Evolutionary conservation across 2,113 vertebrate genomes (phyloP), one percentile per base, ranked within the genome.

Genomic region (Lepus timidus): DNA sequence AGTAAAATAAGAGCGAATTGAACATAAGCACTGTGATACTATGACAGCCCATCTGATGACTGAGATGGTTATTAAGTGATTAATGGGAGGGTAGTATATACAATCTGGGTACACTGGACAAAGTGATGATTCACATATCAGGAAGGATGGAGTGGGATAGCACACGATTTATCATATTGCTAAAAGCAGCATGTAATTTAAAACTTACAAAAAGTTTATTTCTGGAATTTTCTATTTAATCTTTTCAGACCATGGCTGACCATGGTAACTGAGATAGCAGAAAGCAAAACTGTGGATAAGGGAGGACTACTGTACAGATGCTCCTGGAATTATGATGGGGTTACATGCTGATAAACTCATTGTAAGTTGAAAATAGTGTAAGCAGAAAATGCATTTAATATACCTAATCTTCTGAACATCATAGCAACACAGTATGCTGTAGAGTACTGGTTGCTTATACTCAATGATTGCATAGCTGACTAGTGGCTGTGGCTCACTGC

Each of bases 161-260:
- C 55, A 49, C 31, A 44, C 82, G 82, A 88, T 83, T 58, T 33
- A 88, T 75, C 31, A 82, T 25, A 62, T n/a, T 82, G 36, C 33
- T 44, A 61, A 67, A 49, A 82, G 44, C 58, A 55, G 78, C 44
- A 39, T 74, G 44, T 25, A n/a, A 71, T 44, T 80, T 88, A 82
- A 81, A 88, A 31, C 44, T 36, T 81, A 58, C 22, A 33, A 81
- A 75, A 55, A 74, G 36, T 82, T 88, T 80, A 64, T 82, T 93
- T 88, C 55, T 75, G 80, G 58, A 88, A 31, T 55, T 39, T 49
- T 81, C 51, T 25, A 93, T 39, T 81, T 82, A 88, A 82, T 55
- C 64, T 88, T 88, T 81, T 65, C 76, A 74, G 39, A 71, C 39
- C 73, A 81, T 58, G 81, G 39, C 52, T 87, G 55, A 74, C 14